Base-by-base conservation (phyloP, 2,797 vertebrate genomes). In the Enteromius radiatus region DNA sequence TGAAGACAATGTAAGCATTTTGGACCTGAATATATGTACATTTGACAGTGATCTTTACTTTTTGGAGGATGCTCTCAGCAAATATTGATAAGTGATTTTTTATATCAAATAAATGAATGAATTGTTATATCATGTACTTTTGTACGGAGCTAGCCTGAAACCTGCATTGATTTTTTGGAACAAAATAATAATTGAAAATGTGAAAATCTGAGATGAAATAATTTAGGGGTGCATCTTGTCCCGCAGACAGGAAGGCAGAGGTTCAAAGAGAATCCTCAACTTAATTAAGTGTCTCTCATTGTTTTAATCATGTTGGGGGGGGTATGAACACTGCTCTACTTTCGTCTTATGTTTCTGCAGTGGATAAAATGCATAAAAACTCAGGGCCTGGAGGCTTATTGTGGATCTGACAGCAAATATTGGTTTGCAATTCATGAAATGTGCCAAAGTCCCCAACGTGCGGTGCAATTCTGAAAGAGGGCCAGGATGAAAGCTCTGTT, bases 261-360 rank as follows among this genome's bases (percentile, higher is more conserved):
- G 88, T 94, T 93, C 92, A 93, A 89, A 92, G 90, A 71, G 59
- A 91, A 91, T 91, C 87, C 91, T 89, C 90, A 89, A 88, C 92
- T 91, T 93, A 91, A 93, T 93, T 93, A 92, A 91, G 85, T 89
- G 86, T 85, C 89, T 90, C 90, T 92, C 87, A 92, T 92, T 92
- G 92, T 93, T 93, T 93, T 93, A 94, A 94, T 93, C 91, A 93
- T 91, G 91, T 85, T 87, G 67, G 82, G 80, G 83, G 79, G 70
- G 83, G 84, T 91, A 75, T 82, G 87, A 85, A 86, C 87, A 86
- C 84, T 91, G 91, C 86, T 93, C 89, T 81, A 93, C 89, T 92
- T 93, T 92, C 74, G 76, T 88, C 87, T 91, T 92, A 89, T 76
- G 73, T 90, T 93, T 91, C 88, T 90, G 86, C 89, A 87, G 89